Conservation (phyloP, 2,888 invertebrate genomes). For the Trimorus sp. region DNA sequence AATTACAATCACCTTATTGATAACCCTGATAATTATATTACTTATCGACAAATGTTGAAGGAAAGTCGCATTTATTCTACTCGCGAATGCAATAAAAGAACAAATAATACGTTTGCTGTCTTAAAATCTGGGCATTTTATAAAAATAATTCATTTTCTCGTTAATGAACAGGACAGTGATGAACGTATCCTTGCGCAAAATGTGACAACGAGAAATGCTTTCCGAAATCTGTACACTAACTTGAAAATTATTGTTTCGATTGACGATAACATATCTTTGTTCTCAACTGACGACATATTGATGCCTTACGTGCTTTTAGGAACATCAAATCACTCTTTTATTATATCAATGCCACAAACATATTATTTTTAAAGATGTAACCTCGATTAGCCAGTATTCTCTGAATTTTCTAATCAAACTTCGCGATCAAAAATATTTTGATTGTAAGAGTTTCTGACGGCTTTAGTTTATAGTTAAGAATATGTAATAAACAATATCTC, state of each 20-base stretch:
- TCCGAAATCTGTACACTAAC: background rate
- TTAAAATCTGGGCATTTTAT: background rate
- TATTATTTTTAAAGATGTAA: too few species aligned
- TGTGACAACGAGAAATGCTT: background rate
- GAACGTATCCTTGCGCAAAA: background rate
- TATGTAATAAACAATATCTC: too few species aligned
- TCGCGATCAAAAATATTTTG: too few species aligned
- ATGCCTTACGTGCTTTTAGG: too few species aligned
- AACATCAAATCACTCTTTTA: too few species aligned
- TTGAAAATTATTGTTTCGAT: background rate
- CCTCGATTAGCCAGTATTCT: too few species aligned
- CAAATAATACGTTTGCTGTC: background rate
- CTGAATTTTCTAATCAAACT: too few species aligned
- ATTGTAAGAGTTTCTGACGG: too few species aligned
- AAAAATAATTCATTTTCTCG: background rate
- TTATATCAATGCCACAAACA: too few species aligned
- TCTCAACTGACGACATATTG: background rate
- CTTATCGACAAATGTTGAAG: background rate
- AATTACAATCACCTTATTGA: background rate
- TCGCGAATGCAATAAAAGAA: background rate
- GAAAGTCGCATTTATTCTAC: background rate
- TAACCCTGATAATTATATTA: background rate
- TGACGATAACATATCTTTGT: background rate
- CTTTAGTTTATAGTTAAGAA: too few species aligned
- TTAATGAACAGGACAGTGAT: background rate